Percentiles rank a stretch among this genome's conserved stretches.
phyloP scores from a whole-genome alignment of 2,888 invertebrate species.

The Tromatobia lineatoria region DNA sequence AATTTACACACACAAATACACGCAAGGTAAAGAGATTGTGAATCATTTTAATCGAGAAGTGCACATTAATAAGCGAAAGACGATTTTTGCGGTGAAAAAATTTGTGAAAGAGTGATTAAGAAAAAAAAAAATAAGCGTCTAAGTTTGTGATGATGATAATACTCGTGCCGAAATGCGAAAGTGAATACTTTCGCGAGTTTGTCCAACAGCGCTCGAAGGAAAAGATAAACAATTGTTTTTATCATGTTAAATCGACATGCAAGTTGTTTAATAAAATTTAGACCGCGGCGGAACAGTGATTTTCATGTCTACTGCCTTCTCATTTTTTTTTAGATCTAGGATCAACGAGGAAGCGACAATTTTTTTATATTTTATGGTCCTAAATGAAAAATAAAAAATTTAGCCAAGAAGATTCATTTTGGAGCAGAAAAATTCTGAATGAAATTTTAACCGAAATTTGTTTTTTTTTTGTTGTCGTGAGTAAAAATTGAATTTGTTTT shows the following conservation, averaged over 20 bases:
- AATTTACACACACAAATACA: slow-evolving; percentile 29
- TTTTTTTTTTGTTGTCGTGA: no score
- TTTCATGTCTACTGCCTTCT: slow-evolving; percentile 11
- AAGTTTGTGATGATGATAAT: neutral
- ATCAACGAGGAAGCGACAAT: neutral
- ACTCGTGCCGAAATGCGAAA: slow-evolving; percentile 21
- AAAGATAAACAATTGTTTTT: slow-evolving; percentile 70
- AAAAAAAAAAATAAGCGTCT: neutral
- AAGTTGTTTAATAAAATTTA: slow-evolving; percentile 75
- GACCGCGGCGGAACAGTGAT: slow-evolving; percentile 66
- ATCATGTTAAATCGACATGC: slow-evolving; percentile 70
- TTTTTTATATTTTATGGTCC: no score
- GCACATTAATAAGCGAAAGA: slow-evolving; percentile 8
- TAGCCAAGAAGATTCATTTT: no score
- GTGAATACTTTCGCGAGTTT: slow-evolving; percentile 22
- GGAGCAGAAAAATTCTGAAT: no score
- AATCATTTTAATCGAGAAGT: slow-evolving; percentile 31
- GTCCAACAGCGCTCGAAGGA: slow-evolving; percentile 38
- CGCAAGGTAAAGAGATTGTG: slow-evolving; percentile 27
- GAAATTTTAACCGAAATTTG: no score
- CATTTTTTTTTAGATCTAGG: slow-evolving; percentile 1
- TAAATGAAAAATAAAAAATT: no score
- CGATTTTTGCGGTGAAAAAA: neutral
- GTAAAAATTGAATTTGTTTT: no score
- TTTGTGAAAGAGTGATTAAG: neutral